Percentiles rank a stretch among this genome's conserved stretches.
Conservation (phyloP, 2,888 invertebrate species). For the Ariolimax columbianus region DNA sequence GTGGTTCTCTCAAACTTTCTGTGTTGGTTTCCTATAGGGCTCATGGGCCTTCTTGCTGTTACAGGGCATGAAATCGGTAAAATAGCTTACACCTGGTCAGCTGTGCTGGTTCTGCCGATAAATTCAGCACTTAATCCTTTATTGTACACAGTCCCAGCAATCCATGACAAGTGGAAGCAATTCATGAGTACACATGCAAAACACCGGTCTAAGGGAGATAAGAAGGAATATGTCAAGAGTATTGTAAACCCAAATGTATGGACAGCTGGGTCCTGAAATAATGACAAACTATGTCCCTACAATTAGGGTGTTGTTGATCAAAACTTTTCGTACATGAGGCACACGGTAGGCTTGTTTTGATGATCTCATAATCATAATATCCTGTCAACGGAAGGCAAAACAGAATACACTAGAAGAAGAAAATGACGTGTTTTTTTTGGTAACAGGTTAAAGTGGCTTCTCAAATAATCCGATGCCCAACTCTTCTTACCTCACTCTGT, state of each 20-base stretch:
- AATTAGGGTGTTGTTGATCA: too few species aligned
- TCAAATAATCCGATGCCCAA: too few species aligned
- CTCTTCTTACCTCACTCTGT: too few species aligned
- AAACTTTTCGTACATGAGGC: too few species aligned
- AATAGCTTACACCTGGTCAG: conserved; percentile 20
- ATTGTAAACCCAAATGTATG: not conserved
- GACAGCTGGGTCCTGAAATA: not conserved
- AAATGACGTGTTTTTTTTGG: too few species aligned
- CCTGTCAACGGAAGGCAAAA: too few species aligned
- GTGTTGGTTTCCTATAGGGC: conserved; percentile 68
- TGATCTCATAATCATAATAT: too few species aligned
- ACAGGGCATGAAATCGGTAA: conserved; percentile 12
- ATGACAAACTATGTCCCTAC: too few species aligned
- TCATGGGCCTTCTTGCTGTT: conserved; percentile 20
- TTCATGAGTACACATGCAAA: not conserved
- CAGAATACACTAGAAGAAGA: too few species aligned
- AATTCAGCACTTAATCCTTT: conserved; percentile 48
- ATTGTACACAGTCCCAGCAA: conserved; percentile 36
- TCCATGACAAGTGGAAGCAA: conserved; percentile 10
- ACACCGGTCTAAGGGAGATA: not conserved
- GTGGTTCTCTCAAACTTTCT: conserved; percentile 67
- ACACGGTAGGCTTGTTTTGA: too few species aligned
- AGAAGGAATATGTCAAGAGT: not conserved
- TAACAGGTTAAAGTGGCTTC: too few species aligned
- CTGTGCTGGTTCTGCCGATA: conserved; percentile 39